A percentile compares a stretch with the other conserved stretches of the same genome.
These are phyloP conservation scores for Octodonta nipae DNA, from an alignment of 2,888 invertebrate genomes.

Conservation along the genomic window DNA sequence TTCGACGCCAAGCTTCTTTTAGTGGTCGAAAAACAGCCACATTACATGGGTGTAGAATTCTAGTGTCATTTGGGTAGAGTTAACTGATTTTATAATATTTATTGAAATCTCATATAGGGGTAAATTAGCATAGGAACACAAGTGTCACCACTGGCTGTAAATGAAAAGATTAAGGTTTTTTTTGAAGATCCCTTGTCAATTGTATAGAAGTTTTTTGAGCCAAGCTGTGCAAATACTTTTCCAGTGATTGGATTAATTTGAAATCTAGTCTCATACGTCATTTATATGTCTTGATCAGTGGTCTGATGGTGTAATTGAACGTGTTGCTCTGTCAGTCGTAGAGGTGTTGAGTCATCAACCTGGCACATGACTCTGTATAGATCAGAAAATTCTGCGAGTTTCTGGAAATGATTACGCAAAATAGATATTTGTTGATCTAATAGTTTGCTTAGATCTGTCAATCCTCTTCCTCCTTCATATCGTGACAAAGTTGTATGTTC, in stretches of 20 bases:
- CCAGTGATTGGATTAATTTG: slow-evolving; percentile 16
- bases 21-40: slow-evolving; percentile 11
- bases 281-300: too few relatives aligned
- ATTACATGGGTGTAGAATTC: slow-evolving; percentile 12
- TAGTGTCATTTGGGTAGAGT: slow-evolving; percentile 11
- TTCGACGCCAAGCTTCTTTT: slow-evolving; percentile 8
- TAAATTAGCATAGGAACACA: slow-evolving; percentile 11
- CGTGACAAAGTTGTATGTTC: too few relatives aligned
- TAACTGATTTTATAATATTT: slow-evolving; percentile 11
- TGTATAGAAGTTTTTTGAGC: slow-evolving; percentile 18
- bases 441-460: too few relatives aligned
- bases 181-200: slow-evolving; percentile 16
- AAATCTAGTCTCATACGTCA: slow-evolving; percentile 11
- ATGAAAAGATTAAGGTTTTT: slow-evolving; percentile 19
- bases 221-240: slow-evolving; percentile 15
- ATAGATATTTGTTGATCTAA: too few relatives aligned
- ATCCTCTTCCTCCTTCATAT: too few relatives aligned
- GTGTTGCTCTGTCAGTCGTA: too few relatives aligned
- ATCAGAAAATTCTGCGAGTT: too few relatives aligned
- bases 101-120: slow-evolving; percentile 19
- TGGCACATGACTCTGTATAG: too few relatives aligned
- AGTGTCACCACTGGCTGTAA: slow-evolving; percentile 16
- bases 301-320: too few relatives aligned
- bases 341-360: too few relatives aligned
- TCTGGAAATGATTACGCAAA: too few relatives aligned